Evolutionary conservation across 2,888 invertebrate species (phyloP).

Genomic region (Mimachlamys varia): DNA sequence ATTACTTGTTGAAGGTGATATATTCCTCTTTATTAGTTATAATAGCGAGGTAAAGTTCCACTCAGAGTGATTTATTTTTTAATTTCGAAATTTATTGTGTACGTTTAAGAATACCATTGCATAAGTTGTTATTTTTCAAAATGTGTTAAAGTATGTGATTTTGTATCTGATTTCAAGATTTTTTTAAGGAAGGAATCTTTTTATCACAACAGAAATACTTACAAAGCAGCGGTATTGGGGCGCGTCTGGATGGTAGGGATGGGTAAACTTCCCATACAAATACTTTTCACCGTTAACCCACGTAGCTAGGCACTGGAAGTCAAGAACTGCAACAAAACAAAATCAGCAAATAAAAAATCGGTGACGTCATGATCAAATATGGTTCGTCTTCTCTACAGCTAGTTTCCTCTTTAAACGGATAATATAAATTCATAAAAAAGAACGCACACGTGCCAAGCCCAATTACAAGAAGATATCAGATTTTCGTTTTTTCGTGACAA

Average conservation of each 20-base stretch:
- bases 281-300: constrained; percentile 76
- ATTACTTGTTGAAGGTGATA: too few relatives aligned
- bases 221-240: constrained; percentile 97
- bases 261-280: constrained; percentile 76
- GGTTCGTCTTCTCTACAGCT: too few relatives aligned
- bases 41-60: too few relatives aligned
- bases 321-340: constrained; percentile 64
- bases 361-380: too few relatives aligned
- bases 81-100: too few relatives aligned
- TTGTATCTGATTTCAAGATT: too few relatives aligned
- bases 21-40: too few relatives aligned
- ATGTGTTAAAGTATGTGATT: too few relatives aligned
- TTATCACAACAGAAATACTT: constrained; percentile 59
- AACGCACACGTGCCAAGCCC: not conserved
- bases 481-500: not conserved
- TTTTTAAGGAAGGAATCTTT: too few relatives aligned
- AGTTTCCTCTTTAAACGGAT: not conserved
- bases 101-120: too few relatives aligned
- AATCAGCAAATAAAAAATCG: not conserved
- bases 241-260: constrained; percentile 89
- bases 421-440: not conserved
- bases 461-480: not conserved
- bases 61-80: too few relatives aligned
- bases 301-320: constrained; percentile 75
- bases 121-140: too few relatives aligned